Conservation (phyloP, 2,888 invertebrate genomes). For the Perithous albicinctus region DNA sequence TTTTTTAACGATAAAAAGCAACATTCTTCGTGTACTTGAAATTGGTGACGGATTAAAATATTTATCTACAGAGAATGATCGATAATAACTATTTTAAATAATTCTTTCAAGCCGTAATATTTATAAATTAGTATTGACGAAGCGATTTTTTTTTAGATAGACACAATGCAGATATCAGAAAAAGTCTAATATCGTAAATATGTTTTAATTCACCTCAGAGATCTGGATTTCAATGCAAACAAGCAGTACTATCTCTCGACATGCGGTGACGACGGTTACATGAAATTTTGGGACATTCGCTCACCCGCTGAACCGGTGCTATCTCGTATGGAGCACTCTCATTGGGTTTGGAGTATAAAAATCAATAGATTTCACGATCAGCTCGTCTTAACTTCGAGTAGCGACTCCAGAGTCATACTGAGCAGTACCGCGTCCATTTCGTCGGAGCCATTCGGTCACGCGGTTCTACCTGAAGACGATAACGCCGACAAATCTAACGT, state of each 20-base stretch:
- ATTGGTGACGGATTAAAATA: too few species aligned
- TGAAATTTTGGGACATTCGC: slow-evolving; percentile 98
- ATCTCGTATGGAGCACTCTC: slow-evolving; percentile 93
- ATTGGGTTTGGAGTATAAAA: slow-evolving; percentile 97
- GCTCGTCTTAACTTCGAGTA: slow-evolving; percentile 96
- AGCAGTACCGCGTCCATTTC: slow-evolving; percentile 95
- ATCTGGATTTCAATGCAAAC: slow-evolving; percentile 99
- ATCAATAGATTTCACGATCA: slow-evolving; percentile 99
- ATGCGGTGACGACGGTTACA: slow-evolving; percentile 97
- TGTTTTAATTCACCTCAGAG: slow-evolving; percentile 85
- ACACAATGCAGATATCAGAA: background rate
- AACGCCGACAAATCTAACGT: slow-evolving; percentile 33
- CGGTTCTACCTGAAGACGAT: slow-evolving; percentile 85
- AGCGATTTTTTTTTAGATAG: background rate
- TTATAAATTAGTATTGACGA: too few species aligned
- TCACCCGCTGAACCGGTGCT: slow-evolving; percentile 92
- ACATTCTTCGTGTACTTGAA: too few species aligned
- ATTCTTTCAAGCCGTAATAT: too few species aligned
- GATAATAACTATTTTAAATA: too few species aligned
- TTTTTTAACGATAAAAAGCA: too few species aligned
- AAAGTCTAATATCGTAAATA: background rate
- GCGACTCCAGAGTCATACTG: slow-evolving; percentile 96
- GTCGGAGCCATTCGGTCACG: slow-evolving; percentile 90
- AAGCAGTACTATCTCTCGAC: slow-evolving; percentile 97
- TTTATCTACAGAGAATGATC: too few species aligned